Base-by-base conservation (phyloP, 2,888 invertebrate species). In the Nycteola revayana region DNA sequence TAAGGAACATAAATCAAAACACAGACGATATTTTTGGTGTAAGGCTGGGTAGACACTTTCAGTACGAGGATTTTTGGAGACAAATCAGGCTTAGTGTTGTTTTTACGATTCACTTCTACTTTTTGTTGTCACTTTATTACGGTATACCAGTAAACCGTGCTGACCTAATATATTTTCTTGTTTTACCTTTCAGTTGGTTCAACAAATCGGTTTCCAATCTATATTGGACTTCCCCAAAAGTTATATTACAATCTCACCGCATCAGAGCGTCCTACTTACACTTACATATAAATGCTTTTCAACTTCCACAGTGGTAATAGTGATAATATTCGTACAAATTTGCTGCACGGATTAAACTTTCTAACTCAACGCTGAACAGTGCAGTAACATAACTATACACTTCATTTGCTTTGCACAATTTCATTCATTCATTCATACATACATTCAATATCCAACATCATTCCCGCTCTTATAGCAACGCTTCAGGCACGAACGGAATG, bases 1-100 rank as follows among this genome's bases (percentile, higher is more conserved):
- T 81, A 81, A 80, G 81, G 73, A 65, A 74, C 80, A 83, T 87
- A 87, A 87, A 87, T 86, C 85, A 87, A 76, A 84, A 78, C 75
- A 79, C 66, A 72, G 71, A 67, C 75, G 76, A 81, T 83, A 81
- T 82, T 82, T 78, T 76, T 72, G 66, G 74, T 65, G 67, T 65
- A 71, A 66, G 73, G 71, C 66, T 57, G 71, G 70, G 65, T 65
- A 72, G 67, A 68, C 75, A 75, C 74, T 77, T 80, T 78, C 72
- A 53, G 67, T 67, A 51, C 64, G 64, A 70, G 70, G 73, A 76
- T 77, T 72, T 79, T 70, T 74, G 61, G 68, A 70, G 77, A 75
- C 76, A 79, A 70, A 68, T 75, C 65, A 63, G 75, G 78, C 83
- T 85, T 82, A 85, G 79, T 76, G 74, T 75, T 81, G 77, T 77